A percentile compares a stretch with the other conserved stretches of the same genome.
These are phyloP conservation scores for Poecilobothrus nobilitatus DNA, from an alignment of 2,888 invertebrate genomes.

Conservation along the genomic window DNA sequence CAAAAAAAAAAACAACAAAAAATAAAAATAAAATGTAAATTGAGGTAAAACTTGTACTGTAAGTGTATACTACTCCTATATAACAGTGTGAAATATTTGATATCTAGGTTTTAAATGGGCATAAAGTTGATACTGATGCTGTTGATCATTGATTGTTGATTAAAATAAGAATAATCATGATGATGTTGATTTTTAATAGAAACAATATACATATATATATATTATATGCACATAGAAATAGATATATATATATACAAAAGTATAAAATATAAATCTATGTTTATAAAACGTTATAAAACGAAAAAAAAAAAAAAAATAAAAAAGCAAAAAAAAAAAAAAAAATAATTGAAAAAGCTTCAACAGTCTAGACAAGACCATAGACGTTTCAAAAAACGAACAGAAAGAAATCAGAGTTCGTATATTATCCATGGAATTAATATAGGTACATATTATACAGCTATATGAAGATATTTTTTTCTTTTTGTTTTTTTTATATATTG, in stretches of 20 bases:
- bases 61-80: too few relatives aligned
- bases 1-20: too few relatives aligned
- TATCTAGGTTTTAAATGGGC: too few relatives aligned
- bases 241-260: neutral
- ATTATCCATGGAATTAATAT: neutral
- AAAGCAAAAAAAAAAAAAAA: neutral
- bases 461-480: neutral
- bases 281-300: neutral
- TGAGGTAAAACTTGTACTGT: too few relatives aligned
- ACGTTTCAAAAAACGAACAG: neutral
- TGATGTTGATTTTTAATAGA: neutral
- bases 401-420: neutral
- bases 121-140: too few relatives aligned
- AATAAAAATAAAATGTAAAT: too few relatives aligned
- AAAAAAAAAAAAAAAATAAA: neutral
- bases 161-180: neutral
- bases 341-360: constrained; percentile 7
- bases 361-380: constrained; percentile 7
- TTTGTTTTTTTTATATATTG: too few relatives aligned
- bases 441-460: too few relatives aligned
- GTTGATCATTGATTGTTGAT: too few relatives aligned
- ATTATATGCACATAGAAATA: too few relatives aligned
- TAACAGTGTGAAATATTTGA: too few relatives aligned
- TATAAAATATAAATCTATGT: neutral
- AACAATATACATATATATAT: neutral